Percentiles rank a stretch among this genome's conserved stretches.
Evolutionary conservation across 30 jellyfish, hydroid and myxozoan species (phyloP).

Genomic region (Kudoa iwatai): DNA sequence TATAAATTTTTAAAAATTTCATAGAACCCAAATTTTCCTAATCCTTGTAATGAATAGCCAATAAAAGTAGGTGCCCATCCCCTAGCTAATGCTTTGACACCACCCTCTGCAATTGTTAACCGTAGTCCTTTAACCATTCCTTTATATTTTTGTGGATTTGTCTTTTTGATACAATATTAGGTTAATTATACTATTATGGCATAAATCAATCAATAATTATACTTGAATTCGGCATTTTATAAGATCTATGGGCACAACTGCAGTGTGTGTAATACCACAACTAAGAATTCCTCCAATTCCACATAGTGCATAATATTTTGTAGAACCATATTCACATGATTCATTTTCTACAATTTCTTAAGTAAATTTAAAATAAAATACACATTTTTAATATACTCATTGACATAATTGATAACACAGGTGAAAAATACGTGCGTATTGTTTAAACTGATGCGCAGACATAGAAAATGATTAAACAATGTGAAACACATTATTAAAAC

Average conservation of each 20-base stretch:
- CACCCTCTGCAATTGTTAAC: conserved; percentile 32
- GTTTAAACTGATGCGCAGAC: no score
- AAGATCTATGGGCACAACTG: conserved; percentile 82
- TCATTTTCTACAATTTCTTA: conserved; percentile 8
- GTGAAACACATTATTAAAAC: no score
- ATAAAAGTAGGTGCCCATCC: conserved; percentile 99
- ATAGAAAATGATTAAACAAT: no score
- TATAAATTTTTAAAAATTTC: conserved; percentile 72
- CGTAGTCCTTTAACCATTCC: conserved; percentile 22
- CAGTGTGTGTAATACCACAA: conserved; percentile 91
- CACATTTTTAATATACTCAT: no score
- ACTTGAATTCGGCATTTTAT: conserved; percentile 92
- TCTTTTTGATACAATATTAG: conserved; percentile 5
- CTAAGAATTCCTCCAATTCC: conserved; percentile 93
- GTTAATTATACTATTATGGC: background rate
- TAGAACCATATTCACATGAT: conserved; percentile 84
- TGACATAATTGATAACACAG: no score
- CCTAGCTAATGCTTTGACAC: conserved; percentile 47
- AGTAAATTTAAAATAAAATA: no score
- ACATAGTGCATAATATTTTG: conserved; percentile 65
- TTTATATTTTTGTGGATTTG: conserved; percentile 44
- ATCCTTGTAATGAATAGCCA: conserved; percentile 96
- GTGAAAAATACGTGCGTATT: no score
- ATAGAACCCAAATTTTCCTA: conserved; percentile 78
- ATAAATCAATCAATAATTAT: background rate